phyloP scores from a whole-genome alignment of 2,888 invertebrate species.

The Ceratothoa steindachneri region DNA sequence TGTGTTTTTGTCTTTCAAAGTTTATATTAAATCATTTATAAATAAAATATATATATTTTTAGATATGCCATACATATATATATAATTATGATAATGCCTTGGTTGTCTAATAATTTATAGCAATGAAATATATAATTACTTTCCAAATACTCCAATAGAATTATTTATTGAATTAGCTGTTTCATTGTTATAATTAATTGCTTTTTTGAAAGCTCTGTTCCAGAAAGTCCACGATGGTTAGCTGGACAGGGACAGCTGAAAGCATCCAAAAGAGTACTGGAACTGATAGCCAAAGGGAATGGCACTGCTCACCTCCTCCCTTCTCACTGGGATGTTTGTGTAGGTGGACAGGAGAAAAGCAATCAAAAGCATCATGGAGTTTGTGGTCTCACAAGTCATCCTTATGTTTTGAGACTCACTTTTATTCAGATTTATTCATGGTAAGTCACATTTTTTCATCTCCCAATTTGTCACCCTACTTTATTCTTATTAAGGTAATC shows the following conservation, averaged over 20 bases:
- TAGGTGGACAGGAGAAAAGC: not conserved
- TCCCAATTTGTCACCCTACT: too few species aligned
- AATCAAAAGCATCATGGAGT: conserved; percentile 22
- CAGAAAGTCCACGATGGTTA: conserved; percentile 50
- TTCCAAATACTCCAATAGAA: too few species aligned
- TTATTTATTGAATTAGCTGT: too few species aligned
- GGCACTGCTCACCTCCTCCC: conserved; percentile 30
- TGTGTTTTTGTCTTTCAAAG: too few species aligned
- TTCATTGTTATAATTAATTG: too few species aligned
- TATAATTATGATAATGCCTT: too few species aligned
- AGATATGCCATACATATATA: too few species aligned
- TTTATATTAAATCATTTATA: too few species aligned
- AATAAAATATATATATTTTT: too few species aligned
- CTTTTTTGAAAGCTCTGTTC: conserved; percentile 48
- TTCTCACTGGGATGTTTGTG: conserved; percentile 23
- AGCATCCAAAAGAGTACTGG: conserved; percentile 48
- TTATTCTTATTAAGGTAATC: too few species aligned
- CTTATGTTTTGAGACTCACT: conserved; percentile 46
- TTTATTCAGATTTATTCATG: conserved; percentile 49
- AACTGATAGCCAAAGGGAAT: conserved; percentile 48
- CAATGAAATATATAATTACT: too few species aligned
- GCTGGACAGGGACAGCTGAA: conserved; percentile 47
- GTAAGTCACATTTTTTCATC: conserved; percentile 35
- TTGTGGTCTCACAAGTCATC: conserved; percentile 25
- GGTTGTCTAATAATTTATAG: too few species aligned